phyloP scores from a whole-genome alignment of 2,888 invertebrate genomes.

The Baronia brevicornis region DNA sequence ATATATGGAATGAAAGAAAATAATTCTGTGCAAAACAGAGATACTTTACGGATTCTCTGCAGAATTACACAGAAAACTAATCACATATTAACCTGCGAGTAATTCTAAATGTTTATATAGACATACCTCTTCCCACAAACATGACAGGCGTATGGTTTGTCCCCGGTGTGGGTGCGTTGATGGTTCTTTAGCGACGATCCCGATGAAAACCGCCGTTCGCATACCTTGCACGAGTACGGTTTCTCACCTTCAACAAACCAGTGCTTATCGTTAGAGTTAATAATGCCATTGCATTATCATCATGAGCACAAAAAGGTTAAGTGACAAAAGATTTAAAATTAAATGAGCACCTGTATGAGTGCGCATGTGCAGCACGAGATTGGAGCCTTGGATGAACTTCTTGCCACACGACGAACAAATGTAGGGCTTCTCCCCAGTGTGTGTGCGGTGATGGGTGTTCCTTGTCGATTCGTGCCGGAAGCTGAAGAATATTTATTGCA shows the following conservation, averaged over 20 bases:
- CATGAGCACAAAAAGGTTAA: background rate
- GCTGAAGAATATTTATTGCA: slow-evolving; percentile 37
- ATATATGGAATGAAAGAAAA: too few species aligned
- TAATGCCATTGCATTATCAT: background rate
- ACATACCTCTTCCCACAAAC: slow-evolving; percentile 31
- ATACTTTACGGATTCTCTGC: too few species aligned
- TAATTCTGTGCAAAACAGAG: too few species aligned
- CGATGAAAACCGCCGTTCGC: slow-evolving; percentile 65
- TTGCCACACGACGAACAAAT: slow-evolving; percentile 74
- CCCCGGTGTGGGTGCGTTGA: slow-evolving; percentile 65
- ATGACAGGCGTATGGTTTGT: slow-evolving; percentile 33
- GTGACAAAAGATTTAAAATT: background rate
- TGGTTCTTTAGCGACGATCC: slow-evolving; percentile 71
- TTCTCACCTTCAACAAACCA: slow-evolving; percentile 35
- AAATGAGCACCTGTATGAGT: slow-evolving; percentile 51
- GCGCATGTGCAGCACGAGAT: slow-evolving; percentile 64
- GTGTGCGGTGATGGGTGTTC: slow-evolving; percentile 76
- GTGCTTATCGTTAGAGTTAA: slow-evolving; percentile 34
- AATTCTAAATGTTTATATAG: background rate
- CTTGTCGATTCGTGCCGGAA: slow-evolving; percentile 77
- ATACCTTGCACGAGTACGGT: slow-evolving; percentile 37
- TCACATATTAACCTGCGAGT: too few species aligned
- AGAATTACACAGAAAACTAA: too few species aligned
- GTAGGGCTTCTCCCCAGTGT: slow-evolving; percentile 78
- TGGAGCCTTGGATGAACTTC: slow-evolving; percentile 77